A percentile compares a stretch with the other conserved stretches of the same genome.
Conservation (phyloP, 2,113 vertebrate species). For the Hipposideros armiger region DNA sequence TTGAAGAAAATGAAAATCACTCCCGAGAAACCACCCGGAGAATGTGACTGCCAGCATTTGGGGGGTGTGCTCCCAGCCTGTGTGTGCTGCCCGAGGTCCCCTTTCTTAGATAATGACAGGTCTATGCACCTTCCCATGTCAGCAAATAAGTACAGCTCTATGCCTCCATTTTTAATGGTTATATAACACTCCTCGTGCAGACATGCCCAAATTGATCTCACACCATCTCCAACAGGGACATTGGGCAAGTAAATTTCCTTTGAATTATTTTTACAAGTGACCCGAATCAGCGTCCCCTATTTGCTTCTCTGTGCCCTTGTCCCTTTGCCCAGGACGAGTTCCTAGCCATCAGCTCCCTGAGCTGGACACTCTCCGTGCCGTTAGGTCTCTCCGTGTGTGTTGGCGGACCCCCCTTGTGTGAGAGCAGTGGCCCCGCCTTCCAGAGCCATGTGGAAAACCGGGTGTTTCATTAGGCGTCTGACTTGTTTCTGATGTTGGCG, state of each 20-base stretch:
- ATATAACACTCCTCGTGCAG: accelerated
- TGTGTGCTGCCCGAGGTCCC: background rate
- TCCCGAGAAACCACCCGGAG: too few species aligned
- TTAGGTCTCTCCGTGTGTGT: accelerated
- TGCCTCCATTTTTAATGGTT: accelerated
- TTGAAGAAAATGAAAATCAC: background rate
- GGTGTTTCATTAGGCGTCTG: accelerated
- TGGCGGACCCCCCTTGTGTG: too few species aligned
- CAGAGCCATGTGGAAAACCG: background rate
- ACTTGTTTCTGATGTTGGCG: accelerated
- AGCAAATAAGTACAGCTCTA: accelerated
- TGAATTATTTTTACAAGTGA: background rate
- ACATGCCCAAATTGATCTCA: accelerated
- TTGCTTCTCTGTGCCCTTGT: too few species aligned
- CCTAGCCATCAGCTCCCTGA: background rate
- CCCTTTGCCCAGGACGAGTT: accelerated
- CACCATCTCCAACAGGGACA: background rate
- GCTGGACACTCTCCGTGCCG: accelerated
- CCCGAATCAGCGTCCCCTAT: accelerated
- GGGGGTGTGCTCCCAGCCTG: background rate
- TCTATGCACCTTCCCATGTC: accelerated
- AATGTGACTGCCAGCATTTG: accelerated
- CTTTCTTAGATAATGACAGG: accelerated
- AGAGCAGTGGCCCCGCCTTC: background rate
- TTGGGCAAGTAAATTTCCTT: background rate